Conservation (phyloP, 2,888 invertebrate genomes). For the Tetragonula carbonaria region DNA sequence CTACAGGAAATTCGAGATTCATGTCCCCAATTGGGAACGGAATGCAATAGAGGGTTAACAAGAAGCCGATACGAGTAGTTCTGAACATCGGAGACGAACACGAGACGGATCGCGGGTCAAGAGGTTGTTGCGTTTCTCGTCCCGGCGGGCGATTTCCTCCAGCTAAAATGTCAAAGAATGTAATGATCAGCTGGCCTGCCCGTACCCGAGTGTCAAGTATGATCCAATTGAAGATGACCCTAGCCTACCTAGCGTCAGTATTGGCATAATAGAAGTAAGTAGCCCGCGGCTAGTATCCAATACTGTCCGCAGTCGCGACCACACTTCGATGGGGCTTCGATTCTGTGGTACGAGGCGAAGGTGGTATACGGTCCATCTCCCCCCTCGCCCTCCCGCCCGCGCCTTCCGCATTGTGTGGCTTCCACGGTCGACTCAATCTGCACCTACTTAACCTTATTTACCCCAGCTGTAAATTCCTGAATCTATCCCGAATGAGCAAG, state of each 20-base stretch:
- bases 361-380: slow-evolving; percentile 38
- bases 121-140: background rate
- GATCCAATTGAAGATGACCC: slow-evolving; percentile 75
- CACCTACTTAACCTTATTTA: slow-evolving; percentile 81
- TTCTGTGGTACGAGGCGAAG: slow-evolving; percentile 61
- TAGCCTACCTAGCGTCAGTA: slow-evolving; percentile 67
- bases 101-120: background rate
- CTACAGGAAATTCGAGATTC: too few relatives aligned
- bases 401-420: slow-evolving; percentile 74
- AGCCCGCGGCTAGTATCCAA: slow-evolving; percentile 59
- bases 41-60: background rate
- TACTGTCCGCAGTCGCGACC: slow-evolving; percentile 75
- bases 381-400: slow-evolving; percentile 10
- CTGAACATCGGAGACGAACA: background rate
- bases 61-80: background rate
- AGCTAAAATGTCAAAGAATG: slow-evolving; percentile 29
- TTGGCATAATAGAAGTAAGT: slow-evolving; percentile 73
- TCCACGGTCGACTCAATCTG: slow-evolving; percentile 80
- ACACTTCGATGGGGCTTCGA: slow-evolving; percentile 77
- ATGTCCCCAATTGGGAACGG: too few relatives aligned
- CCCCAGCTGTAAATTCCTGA: slow-evolving; percentile 64
- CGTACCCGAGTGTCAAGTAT: slow-evolving; percentile 72
- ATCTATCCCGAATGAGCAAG: slow-evolving; percentile 34
- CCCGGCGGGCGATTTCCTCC: background rate
- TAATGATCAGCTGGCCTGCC: slow-evolving; percentile 52